phyloP scores from a whole-genome alignment of 2,113 vertebrate species.

The Macrotis lagotis region DNA sequence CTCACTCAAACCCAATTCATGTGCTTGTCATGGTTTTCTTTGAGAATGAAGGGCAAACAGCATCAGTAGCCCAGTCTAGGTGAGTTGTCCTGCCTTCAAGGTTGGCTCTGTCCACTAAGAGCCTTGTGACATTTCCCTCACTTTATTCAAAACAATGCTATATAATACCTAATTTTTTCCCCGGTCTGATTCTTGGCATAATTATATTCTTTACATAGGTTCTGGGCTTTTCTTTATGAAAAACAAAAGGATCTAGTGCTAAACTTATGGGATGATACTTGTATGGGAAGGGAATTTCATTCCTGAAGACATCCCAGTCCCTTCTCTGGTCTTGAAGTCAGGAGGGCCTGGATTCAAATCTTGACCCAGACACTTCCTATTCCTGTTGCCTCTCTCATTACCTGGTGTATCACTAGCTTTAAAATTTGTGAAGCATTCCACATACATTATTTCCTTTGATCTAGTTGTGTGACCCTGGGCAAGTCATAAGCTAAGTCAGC shows the following conservation, averaged over 20 bases:
- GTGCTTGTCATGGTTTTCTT: too few relatives aligned
- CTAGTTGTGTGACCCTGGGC: background rate
- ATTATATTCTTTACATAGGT: background rate
- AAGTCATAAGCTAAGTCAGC: background rate
- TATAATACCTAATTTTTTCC: background rate
- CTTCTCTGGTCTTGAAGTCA: background rate
- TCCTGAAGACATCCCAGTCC: too few relatives aligned
- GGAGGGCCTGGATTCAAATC: background rate
- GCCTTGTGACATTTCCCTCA: background rate
- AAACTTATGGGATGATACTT: background rate
- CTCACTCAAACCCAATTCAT: too few relatives aligned
- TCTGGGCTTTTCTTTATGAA: background rate
- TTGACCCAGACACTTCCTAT: too few relatives aligned
- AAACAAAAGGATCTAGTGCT: background rate
- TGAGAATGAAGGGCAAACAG: too few relatives aligned
- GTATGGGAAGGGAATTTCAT: background rate
- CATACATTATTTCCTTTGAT: background rate
- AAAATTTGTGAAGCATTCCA: background rate
- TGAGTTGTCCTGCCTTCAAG: background rate
- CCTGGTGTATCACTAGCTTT: background rate
- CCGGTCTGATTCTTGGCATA: background rate
- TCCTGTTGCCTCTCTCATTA: background rate
- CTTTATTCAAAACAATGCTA: background rate
- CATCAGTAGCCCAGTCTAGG: too few relatives aligned
- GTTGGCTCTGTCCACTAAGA: background rate